Evolutionary conservation across 2,113 vertebrate genomes (phyloP).

Genomic region (Proterorhinus semilunaris): DNA sequence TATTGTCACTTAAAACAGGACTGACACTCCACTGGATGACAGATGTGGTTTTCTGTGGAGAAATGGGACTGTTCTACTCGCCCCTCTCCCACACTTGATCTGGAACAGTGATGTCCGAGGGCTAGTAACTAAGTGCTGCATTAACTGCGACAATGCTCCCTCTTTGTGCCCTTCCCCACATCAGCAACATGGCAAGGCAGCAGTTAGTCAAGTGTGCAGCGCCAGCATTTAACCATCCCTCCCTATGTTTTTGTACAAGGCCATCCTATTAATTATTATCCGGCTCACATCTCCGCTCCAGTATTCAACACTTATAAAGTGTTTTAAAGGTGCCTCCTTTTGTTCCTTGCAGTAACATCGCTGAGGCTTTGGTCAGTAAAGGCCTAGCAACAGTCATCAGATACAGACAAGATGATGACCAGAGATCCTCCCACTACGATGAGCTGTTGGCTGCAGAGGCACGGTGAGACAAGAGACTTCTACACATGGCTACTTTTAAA

Average conservation of each 20-base stretch:
- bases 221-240: conserved; percentile 41
- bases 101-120: conserved; percentile 34
- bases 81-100: conserved; percentile 16
- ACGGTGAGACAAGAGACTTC: conserved; percentile 76
- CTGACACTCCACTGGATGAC: neutral
- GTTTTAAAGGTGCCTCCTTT: conserved; percentile 15
- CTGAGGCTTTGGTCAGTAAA: conserved; percentile 95
- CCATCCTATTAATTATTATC: conserved; percentile 16
- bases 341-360: conserved; percentile 86
- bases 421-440: conserved; percentile 94
- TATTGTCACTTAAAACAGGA: neutral
- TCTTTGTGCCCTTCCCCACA: conserved; percentile 23
- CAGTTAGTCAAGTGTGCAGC: conserved; percentile 35
- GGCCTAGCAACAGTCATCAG: conserved; percentile 92
- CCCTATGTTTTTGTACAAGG: conserved; percentile 35
- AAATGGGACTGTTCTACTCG: neutral
- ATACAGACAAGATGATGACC: conserved; percentile 95
- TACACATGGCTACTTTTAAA: neutral
- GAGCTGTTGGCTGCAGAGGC: conserved; percentile 93
- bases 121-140: conserved; percentile 36
- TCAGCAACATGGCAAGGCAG: conserved; percentile 11
- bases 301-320: conserved; percentile 8
- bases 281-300: neutral
- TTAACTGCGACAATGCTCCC: conserved; percentile 20
- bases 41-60: neutral